phyloP scores from a whole-genome alignment of 2,797 vertebrate genomes.

The Acanthopagrus latus region DNA sequence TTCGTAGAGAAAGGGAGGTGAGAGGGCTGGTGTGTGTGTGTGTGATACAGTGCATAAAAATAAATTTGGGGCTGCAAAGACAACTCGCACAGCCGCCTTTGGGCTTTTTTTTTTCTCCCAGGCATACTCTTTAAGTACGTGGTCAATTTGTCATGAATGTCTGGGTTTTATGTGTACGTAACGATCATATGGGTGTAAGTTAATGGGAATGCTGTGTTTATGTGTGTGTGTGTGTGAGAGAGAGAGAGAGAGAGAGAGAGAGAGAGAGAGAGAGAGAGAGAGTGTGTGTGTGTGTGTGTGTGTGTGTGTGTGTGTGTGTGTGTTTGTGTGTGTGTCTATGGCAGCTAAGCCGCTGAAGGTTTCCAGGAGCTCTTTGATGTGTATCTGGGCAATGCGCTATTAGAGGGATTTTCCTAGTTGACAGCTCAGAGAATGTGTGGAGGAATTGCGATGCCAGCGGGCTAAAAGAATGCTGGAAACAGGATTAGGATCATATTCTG shows the following conservation, averaged over 20 bases:
- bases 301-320: constrained; percentile 33
- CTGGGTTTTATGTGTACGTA: constrained; percentile 42
- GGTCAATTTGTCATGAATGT: constrained; percentile 67
- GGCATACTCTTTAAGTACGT: constrained; percentile 33
- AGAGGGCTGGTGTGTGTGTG: background rate
- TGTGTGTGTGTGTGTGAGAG: constrained; percentile 11
- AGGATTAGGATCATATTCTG: constrained; percentile 99
- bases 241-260: background rate
- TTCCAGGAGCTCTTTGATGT: constrained; percentile 94
- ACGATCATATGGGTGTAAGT: constrained; percentile 55
- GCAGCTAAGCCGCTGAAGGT: constrained; percentile 91
- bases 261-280: too few relatives aligned
- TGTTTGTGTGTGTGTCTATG: constrained; percentile 69
- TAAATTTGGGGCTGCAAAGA: background rate
- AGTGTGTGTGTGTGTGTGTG: constrained; percentile 27
- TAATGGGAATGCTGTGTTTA: constrained; percentile 61
- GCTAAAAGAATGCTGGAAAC: constrained; percentile 94
- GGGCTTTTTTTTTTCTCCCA: constrained; percentile 23
- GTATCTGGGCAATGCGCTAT: constrained; percentile 91
- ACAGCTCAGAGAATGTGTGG: constrained; percentile 90
- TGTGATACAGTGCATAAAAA: constrained; percentile 45
- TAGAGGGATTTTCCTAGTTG: constrained; percentile 93
- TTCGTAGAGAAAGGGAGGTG: constrained; percentile 27
- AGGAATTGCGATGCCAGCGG: constrained; percentile 88
- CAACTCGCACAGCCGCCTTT: background rate